These are phyloP conservation scores for Hormiphora californensis DNA, from an alignment of 37 sponge, comb jelly and placozoan genomes.

Conservation along the genomic window DNA sequence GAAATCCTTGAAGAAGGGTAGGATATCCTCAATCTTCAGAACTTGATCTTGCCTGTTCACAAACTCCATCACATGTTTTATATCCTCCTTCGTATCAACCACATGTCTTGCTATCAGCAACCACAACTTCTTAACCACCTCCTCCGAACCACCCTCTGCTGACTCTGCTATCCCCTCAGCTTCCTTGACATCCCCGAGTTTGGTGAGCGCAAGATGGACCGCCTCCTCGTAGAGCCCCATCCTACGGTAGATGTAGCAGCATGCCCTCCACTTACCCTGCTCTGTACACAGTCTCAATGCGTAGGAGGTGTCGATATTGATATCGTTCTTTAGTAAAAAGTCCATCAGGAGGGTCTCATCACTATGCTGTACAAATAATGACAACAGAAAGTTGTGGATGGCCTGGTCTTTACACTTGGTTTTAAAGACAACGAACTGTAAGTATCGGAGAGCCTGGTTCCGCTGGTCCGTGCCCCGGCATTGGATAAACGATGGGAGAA, in stretches of 20 bases:
- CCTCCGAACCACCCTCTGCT: slow-evolving; percentile 56
- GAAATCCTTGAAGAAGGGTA: slow-evolving; percentile 91
- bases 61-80: slow-evolving; percentile 71
- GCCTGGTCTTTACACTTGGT: slow-evolving; percentile 63
- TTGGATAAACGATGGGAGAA: slow-evolving; percentile 85
- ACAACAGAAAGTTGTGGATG: slow-evolving; percentile 92
- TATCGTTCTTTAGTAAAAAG: slow-evolving; percentile 57
- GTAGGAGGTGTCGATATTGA: slow-evolving; percentile 70
- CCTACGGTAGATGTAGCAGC: slow-evolving; percentile 83
- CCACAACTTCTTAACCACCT: slow-evolving; percentile 84
- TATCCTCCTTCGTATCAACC: slow-evolving; percentile 69
- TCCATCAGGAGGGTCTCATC: slow-evolving; percentile 63
- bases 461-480: slow-evolving; percentile 59
- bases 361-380: slow-evolving; percentile 67
- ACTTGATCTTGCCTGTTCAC: slow-evolving; percentile 68
- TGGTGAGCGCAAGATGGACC: slow-evolving; percentile 72
- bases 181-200: slow-evolving; percentile 65
- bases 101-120: slow-evolving; percentile 84
- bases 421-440: slow-evolving; percentile 78
- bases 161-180: slow-evolving; percentile 64
- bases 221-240: slow-evolving; percentile 88
- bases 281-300: slow-evolving; percentile 90
- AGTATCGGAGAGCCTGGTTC: slow-evolving; percentile 70
- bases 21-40: slow-evolving; percentile 87
- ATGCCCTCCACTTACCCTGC: slow-evolving; percentile 64